These are phyloP conservation scores for Calosoma granatense DNA, from an alignment of 1,140 invertebrate genomes.

Conservation along the genomic window DNA sequence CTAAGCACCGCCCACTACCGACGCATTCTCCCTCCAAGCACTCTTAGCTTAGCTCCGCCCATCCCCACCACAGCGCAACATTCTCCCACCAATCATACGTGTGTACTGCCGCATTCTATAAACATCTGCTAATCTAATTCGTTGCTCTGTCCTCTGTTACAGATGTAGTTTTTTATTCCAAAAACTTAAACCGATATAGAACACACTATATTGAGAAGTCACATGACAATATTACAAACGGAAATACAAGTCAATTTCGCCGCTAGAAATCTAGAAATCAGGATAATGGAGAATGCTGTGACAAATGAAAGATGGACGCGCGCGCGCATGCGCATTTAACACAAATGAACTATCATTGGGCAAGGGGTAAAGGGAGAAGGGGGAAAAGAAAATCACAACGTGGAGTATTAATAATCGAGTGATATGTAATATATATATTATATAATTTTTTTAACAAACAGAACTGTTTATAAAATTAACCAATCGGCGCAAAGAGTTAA, in stretches of 20 bases:
- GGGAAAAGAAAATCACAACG: not conserved
- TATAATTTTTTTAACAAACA: not conserved
- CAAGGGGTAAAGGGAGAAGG: not conserved
- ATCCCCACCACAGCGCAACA: too few species aligned
- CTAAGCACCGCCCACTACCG: too few species aligned
- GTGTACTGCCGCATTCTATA: too few species aligned
- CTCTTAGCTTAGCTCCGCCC: too few species aligned
- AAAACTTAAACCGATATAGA: too few species aligned
- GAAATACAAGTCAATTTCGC: not conserved
- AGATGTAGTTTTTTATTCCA: slow-evolving; percentile 8
- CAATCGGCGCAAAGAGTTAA: not conserved
- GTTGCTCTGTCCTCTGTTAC: too few species aligned
- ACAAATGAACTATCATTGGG: too few species aligned
- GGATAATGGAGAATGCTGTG: not conserved
- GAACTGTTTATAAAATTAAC: not conserved
- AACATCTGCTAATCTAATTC: too few species aligned
- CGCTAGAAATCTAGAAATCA: not conserved
- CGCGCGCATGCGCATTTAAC: not conserved
- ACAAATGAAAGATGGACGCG: not conserved
- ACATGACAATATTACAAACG: slow-evolving; percentile 2
- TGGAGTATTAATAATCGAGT: slow-evolving; percentile 8
- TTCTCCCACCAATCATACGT: too few species aligned
- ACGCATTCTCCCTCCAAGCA: too few species aligned
- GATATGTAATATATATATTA: not conserved
- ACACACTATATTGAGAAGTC: not conserved